A percentile compares a stretch with the other conserved stretches of the same genome.
phyloP scores from a whole-genome alignment of 1,140 invertebrate species.

The Amphibalanus amphitrite region DNA sequence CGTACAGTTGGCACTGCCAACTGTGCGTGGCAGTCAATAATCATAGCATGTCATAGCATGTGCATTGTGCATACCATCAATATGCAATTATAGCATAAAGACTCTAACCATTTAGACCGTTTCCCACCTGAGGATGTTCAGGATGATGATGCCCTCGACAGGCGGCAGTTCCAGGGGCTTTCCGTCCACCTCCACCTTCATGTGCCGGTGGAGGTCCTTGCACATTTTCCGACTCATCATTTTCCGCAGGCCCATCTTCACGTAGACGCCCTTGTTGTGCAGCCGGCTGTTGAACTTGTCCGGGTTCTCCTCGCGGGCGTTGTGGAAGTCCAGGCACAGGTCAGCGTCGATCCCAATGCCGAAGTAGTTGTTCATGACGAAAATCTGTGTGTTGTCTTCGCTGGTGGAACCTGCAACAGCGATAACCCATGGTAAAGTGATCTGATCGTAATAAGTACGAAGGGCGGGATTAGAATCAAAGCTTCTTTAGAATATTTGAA shows the following conservation, averaged over 20 bases:
- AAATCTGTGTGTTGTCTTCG: slow-evolving; percentile 97
- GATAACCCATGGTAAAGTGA: too few species aligned
- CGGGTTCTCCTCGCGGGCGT: slow-evolving; percentile 73
- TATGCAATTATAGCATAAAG: too few species aligned
- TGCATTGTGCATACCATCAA: too few species aligned
- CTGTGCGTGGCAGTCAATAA: too few species aligned
- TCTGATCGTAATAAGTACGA: too few species aligned
- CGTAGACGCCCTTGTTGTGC: slow-evolving; percentile 96
- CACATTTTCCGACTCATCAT: slow-evolving; percentile 90
- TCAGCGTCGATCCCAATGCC: slow-evolving; percentile 98
- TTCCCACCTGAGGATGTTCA: slow-evolving; percentile 88
- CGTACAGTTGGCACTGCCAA: too few species aligned
- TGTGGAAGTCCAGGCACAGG: slow-evolving; percentile 95
- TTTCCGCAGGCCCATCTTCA: slow-evolving; percentile 94
- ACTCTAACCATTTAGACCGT: too few species aligned
- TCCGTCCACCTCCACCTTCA: slow-evolving; percentile 89
- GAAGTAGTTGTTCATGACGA: slow-evolving; percentile 99
- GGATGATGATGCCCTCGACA: slow-evolving; percentile 95
- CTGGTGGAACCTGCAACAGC: slow-evolving; percentile 68
- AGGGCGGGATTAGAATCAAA: too few species aligned
- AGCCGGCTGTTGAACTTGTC: slow-evolving; percentile 94
- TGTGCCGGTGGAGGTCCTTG: slow-evolving; percentile 87
- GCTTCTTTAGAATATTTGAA: too few species aligned
- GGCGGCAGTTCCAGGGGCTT: slow-evolving; percentile 81
- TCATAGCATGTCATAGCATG: too few species aligned